Evolutionary conservation across 2,113 vertebrate species (phyloP).

Genomic region (Balaeniceps rex): DNA sequence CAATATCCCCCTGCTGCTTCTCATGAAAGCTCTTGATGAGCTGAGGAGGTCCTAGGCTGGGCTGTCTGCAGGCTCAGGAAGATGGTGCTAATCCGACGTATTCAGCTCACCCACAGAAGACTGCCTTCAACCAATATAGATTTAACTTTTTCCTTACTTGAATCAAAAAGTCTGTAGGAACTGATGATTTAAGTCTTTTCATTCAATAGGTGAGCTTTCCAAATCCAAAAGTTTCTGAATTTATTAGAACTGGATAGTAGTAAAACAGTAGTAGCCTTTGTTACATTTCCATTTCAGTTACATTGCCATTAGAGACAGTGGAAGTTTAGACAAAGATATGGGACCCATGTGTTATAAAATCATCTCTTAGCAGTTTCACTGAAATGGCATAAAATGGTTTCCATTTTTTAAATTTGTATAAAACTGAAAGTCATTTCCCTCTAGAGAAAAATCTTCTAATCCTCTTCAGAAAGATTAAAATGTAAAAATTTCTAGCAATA

Average conservation of each 20-base stretch:
- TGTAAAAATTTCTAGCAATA: not conserved
- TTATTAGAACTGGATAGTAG: not conserved
- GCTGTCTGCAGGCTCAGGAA: not conserved
- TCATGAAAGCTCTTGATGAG: not conserved
- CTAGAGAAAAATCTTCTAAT: constrained; percentile 19
- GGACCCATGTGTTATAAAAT: not conserved
- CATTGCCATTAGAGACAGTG: not conserved
- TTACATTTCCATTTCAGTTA: not conserved
- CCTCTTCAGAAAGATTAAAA: constrained; percentile 3
- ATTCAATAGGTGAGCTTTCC: not conserved
- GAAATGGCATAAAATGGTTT: not conserved
- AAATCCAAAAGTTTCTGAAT: not conserved
- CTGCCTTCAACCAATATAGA: not conserved
- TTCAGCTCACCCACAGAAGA: not conserved
- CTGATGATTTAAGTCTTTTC: not conserved
- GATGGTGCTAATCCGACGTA: not conserved
- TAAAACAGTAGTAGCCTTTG: not conserved
- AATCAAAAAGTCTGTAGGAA: not conserved
- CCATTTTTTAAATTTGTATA: constrained; percentile 11
- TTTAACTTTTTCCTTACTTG: not conserved
- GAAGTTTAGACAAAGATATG: not conserved
- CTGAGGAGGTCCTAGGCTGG: not conserved
- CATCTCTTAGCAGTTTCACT: not conserved
- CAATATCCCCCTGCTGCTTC: not conserved
- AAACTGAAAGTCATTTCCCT: constrained; percentile 27